Conservation (phyloP, 2,113 vertebrate species). For the Eptesicus fuscus region DNA sequence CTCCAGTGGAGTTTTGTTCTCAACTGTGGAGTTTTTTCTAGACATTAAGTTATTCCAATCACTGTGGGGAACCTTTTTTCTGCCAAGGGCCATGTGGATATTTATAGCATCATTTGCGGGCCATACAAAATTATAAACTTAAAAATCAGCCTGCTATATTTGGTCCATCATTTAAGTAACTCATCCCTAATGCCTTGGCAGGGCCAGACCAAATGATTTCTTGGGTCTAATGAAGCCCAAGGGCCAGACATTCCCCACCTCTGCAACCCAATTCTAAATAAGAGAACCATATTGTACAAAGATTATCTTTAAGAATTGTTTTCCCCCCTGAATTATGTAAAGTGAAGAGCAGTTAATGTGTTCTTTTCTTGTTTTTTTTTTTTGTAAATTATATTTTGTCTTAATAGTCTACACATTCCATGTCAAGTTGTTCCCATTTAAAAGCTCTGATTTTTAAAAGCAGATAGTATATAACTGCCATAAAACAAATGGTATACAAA, state of each 20-base stretch:
- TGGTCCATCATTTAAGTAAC: too few species aligned
- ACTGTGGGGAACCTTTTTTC: too few species aligned
- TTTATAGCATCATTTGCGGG: too few species aligned
- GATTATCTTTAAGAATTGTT: background rate
- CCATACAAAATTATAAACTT: too few species aligned
- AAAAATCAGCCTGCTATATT: too few species aligned
- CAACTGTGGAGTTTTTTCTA: background rate
- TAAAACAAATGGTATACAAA: background rate
- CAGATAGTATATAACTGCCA: background rate
- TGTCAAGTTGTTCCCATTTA: conserved; percentile 37
- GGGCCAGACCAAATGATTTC: too few species aligned
- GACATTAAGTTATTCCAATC: background rate
- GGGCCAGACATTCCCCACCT: too few species aligned
- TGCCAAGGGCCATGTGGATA: too few species aligned
- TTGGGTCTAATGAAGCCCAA: too few species aligned
- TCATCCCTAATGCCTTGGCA: too few species aligned
- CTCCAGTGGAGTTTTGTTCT: background rate
- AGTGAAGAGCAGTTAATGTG: background rate
- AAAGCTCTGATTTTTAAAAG: background rate
- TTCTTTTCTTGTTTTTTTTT: conserved; percentile 13
- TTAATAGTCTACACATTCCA: background rate
- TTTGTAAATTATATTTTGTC: background rate
- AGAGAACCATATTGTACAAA: background rate
- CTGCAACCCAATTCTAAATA: background rate
- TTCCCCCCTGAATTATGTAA: background rate